These are phyloP conservation scores for Archips crataeganus DNA, from an alignment of 2,888 invertebrate species.

Conservation along the genomic window DNA sequence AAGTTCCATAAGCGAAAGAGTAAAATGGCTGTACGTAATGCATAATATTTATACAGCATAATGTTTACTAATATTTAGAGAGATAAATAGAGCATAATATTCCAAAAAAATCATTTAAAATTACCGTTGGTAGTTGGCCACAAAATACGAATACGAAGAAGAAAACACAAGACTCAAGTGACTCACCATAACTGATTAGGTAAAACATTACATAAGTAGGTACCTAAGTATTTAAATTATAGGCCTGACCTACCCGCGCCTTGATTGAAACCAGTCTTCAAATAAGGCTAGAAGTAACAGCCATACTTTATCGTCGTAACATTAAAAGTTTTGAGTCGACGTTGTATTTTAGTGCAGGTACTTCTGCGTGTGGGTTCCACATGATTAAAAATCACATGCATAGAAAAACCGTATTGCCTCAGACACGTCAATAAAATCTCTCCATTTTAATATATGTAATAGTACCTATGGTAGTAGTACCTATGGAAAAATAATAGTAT, in stretches of 20 bases:
- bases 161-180: conserved; percentile 29
- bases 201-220: neutral
- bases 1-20: no score
- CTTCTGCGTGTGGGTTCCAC: no score
- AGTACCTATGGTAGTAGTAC: neutral
- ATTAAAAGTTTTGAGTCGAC: neutral
- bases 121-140: neutral
- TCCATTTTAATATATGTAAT: no score
- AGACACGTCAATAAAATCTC: no score
- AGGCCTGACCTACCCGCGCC: neutral
- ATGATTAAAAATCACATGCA: no score
- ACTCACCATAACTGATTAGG: conserved; percentile 4
- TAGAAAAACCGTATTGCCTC: no score
- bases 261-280: neutral
- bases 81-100: no score
- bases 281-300: neutral
- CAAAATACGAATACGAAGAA: conserved; percentile 49
- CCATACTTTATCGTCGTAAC: neutral
- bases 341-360: no score
- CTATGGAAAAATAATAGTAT: neutral
- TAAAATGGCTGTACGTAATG: no score
- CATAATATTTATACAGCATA: no score
- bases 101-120: no score
- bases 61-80: no score
- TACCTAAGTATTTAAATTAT: neutral